phyloP scores from a whole-genome alignment of 2,113 vertebrate species.

The Myxocyprinus asiaticus region DNA sequence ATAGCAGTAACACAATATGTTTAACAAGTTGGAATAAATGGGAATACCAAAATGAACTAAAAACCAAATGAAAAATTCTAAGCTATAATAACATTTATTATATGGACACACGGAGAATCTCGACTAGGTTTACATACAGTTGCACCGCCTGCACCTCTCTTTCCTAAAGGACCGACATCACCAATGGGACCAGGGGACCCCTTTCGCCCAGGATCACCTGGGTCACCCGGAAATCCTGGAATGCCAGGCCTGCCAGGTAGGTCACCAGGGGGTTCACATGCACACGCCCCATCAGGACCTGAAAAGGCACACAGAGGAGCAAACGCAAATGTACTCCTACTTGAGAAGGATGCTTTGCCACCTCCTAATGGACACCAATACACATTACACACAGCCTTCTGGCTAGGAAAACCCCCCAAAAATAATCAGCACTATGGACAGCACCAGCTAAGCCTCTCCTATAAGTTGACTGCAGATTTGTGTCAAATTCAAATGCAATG shows the following conservation, averaged over 20 bases:
- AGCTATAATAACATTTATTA: too few species aligned
- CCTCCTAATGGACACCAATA: neutral
- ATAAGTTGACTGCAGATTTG: neutral
- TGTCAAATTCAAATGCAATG: too few species aligned
- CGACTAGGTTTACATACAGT: slow-evolving; percentile 56
- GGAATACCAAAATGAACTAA: too few species aligned
- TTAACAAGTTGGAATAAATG: too few species aligned
- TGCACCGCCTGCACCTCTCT: slow-evolving; percentile 54
- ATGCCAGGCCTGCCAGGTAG: slow-evolving; percentile 37
- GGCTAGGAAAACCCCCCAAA: neutral
- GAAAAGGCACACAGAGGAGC: slow-evolving; percentile 7
- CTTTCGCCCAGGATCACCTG: slow-evolving; percentile 44
- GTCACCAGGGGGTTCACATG: slow-evolving; percentile 48
- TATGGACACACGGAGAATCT: too few species aligned
- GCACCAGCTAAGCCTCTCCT: neutral
- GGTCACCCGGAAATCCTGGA: slow-evolving; percentile 7
- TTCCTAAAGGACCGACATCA: slow-evolving; percentile 63
- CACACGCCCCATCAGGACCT: slow-evolving; percentile 64
- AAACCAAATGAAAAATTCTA: too few species aligned
- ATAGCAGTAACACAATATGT: too few species aligned
- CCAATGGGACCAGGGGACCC: slow-evolving; percentile 57
- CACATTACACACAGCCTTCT: neutral
- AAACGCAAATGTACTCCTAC: neutral
- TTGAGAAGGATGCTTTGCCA: neutral
- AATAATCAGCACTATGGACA: slow-evolving; percentile 27